Evolutionary conservation across 92 coral and sea anemone genomes (phyloP), one percentile per base, ranked within the genome.

Genomic region (Siderastrea radians): DNA sequence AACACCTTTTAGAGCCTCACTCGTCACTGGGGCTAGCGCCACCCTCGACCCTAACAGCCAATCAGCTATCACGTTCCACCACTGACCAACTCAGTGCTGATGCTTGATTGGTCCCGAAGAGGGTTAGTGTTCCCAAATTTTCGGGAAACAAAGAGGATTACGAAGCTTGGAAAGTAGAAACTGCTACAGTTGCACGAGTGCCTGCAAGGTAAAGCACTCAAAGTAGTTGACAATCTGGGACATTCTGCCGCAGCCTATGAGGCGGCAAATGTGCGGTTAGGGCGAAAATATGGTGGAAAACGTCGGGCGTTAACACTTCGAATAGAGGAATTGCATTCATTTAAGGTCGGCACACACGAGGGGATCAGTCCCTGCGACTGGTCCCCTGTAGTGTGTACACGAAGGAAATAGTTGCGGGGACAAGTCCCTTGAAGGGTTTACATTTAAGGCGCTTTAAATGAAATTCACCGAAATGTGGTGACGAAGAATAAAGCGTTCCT

Each of bases 251-350:
- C 93, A 75, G 93, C 93, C 7, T 90, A 90, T 51, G 91, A 83
- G 68, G 89, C 90, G 47, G 62, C 74, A 0, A 26, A 26, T 26
- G 0, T 26, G 38, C 38, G 38, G 38, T 26, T 91, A 48, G 91
- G 91, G 60, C 90, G 93, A 17, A 94, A 87, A 90, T 91, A 94
- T 85, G 91, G 92, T 53, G 96, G 94, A 38, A 49, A 58, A 44
- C 50, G 50, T 5, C 19, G 67, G 49, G 68, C 66, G 13, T 38
- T 76, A 89, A 66, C 78, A 52, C 52, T 57, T 43, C 47, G 81
- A 73, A 72, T 91, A n/a, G 92, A 90, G 49, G 94, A 93, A 49
- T 70, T 91, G 75, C 82, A 93, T 65, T 82, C 72, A 2, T 90
- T 26, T 26, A 26, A 26, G 38, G 38, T 26, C 38, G 38, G 38